A percentile compares a stretch with the other conserved stretches of the same genome.
Conservation (phyloP, 1,140 invertebrate species). For the Fopius arisanus region DNA sequence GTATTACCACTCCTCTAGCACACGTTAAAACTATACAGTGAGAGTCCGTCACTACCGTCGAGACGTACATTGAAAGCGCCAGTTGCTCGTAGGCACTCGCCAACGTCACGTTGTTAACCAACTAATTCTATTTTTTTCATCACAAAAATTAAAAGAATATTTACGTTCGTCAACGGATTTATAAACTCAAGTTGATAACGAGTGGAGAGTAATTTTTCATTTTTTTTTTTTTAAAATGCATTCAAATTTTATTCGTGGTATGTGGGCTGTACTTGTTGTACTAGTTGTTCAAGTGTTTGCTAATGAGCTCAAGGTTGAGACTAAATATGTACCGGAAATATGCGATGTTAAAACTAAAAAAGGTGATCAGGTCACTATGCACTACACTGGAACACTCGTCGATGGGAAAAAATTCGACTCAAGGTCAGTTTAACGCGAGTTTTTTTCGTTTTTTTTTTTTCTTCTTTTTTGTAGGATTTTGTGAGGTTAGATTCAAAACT, state of each 20-base stretch:
- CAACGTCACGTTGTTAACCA: conserved; percentile 23
- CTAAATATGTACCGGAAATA: conserved; percentile 77
- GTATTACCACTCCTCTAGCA: conserved; percentile 24
- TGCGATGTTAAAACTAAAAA: conserved; percentile 85
- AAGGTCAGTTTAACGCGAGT: no score
- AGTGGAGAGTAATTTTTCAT: no score
- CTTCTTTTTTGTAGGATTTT: no score
- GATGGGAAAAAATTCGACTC: conserved; percentile 94
- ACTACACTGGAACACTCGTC: conserved; percentile 87
- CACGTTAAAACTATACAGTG: background rate
- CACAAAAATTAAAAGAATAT: background rate
- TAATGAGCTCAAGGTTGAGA: conserved; percentile 80
- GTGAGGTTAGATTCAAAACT: no score
- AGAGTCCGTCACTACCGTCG: conserved; percentile 39
- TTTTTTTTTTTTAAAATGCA: background rate
- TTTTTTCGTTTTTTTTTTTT: no score
- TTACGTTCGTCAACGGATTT: no score
- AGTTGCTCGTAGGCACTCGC: conserved; percentile 51
- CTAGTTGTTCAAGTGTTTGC: conserved; percentile 8
- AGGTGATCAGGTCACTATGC: conserved; percentile 91
- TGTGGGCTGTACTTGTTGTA: conserved; percentile 37
- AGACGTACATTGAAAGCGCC: conserved; percentile 36
- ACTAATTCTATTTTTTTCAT: background rate
- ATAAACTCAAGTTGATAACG: no score
- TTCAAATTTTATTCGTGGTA: conserved; percentile 23